Base-by-base conservation (phyloP, 92 coral and sea anemone genomes). In the Porites rus region DNA sequence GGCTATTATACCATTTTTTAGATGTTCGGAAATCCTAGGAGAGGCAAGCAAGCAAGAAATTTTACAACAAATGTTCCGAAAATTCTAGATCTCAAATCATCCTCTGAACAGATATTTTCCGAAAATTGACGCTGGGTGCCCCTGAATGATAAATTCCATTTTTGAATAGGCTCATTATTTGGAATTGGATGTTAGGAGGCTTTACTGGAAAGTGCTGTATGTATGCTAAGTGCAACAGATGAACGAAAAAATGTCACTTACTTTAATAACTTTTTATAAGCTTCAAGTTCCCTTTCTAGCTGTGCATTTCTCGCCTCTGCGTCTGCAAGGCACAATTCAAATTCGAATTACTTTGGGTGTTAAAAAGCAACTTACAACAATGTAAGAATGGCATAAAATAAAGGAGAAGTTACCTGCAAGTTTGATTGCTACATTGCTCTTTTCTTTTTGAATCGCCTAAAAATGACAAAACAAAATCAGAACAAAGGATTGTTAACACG, bases 251-350 rank as follows among this genome's bases (percentile, higher is more conserved):
- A 19, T 22, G 0, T 16, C 22, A 84, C 88, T 83, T 68, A 96
- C 98, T 93, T 91, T 51, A 92, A 89, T 12, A 92, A 83, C 86
- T 92, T 95, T 64, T 86, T 65, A 87, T 94, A 88, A 22, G 90
- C 92, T 21, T 94, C 98, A 51, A 94, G 83, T 71, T 96, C 98
- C 69, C 94, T 91, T 59, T 90, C 86, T 12, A 96, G 79, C 72
- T 96, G 98, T 22, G 96, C 68, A 73, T 89, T 90, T 9, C 88
- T 90, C 54, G 97, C 94, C 65, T 94, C 94, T 38, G 85, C 82
- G 65, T 94, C 98, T 96, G 79, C 22, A 73, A 86, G 43, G 13
- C 13, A 82, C 31, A 62, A 19, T 6, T 19, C 8, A 74, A 11
- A 43, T 70, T 38, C 19, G 46, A 16, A 43, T 70, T 54, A 70